Evolutionary conservation across 1,140 invertebrate species (phyloP), one percentile per base, ranked within the genome.

Genomic region (Cydia strobilella): DNA sequence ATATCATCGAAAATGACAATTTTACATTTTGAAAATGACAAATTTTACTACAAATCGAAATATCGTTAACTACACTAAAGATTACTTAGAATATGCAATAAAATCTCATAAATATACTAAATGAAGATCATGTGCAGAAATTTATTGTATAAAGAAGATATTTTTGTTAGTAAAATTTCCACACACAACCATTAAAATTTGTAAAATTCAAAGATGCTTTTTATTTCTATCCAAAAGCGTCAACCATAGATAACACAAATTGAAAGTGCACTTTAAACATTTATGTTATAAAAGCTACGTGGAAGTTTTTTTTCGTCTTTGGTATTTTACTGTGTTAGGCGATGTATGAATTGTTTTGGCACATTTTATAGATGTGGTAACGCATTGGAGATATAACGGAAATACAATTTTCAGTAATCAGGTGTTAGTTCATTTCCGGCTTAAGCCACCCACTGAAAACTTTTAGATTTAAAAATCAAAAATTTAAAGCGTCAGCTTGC

Each of bases 41-140:
- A 90, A 89, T 90, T 82, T 86, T 87, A 88, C 88, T 90, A 91
- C 86, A 84, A 90, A 89, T 91, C 82, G 85, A 91, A 91, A 87
- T 89, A 86, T 83, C 88, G 84, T 82, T 73, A 69, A 83, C 87
- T 90, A 91, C 86, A 54, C 82, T 90, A 91, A 86, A 76, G 79
- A 85, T 86, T 84, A 80, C 83, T 84, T 79, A 87, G 80, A 86
- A 87, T 89, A 88, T 85, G 86, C 86, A 89, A 87, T 90, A 87
- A 89, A 89, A 89, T 85, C 76, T 83, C 76, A 81, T 79, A 82
- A 82, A 84, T 75, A 72, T 72, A 48, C 71, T 72, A 72, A 72
- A 72, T 72, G 45, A 80, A 76, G 78, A 81, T 82, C 80, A 76
- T 80, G 82, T 84, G 83, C 77, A 73, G 79, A 86, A 82, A 74